A percentile compares a stretch with the other conserved stretches of the same genome.
phyloP scores from a whole-genome alignment of 1,140 invertebrate species.

The Chelonus insularis region DNA sequence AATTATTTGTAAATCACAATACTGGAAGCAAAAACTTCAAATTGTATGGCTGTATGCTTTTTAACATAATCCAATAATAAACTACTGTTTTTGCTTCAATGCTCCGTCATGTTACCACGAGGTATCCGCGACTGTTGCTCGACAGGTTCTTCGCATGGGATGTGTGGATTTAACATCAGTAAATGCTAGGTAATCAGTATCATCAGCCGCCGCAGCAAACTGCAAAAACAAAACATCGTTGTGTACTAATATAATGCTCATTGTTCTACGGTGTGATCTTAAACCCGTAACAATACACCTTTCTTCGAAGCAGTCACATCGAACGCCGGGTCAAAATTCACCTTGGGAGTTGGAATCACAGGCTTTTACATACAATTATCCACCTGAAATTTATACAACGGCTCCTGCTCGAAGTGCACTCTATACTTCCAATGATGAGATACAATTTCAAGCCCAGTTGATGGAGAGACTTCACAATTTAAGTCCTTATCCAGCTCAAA shows the following conservation, averaged over 20 bases:
- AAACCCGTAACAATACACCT: conserved; percentile 10
- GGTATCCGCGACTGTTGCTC: conserved; percentile 38
- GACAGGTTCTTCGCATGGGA: conserved; percentile 51
- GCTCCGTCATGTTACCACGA: conserved; percentile 27
- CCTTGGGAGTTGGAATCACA: conserved; percentile 52
- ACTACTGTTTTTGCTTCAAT: conserved; percentile 35
- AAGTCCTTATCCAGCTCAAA: conserved; percentile 53
- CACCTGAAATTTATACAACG: conserved; percentile 44
- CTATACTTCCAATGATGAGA: conserved; percentile 47
- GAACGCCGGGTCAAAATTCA: conserved; percentile 47
- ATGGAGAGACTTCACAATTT: conserved; percentile 63
- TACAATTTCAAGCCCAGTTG: conserved; percentile 62
- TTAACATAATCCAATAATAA: conserved; percentile 41
- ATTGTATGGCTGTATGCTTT: neutral
- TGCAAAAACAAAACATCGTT: neutral
- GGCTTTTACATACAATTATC: conserved; percentile 47
- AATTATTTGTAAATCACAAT: no score
- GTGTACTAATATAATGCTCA: conserved; percentile 13
- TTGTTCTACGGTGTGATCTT: neutral
- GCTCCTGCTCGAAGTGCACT: conserved; percentile 37
- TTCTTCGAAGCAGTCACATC: conserved; percentile 35
- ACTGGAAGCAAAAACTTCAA: neutral
- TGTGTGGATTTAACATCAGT: conserved; percentile 46
- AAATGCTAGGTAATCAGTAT: conserved; percentile 41
- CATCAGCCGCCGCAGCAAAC: neutral